These are phyloP conservation scores for Julus scandinavius DNA, from an alignment of 2,888 invertebrate genomes.

Conservation along the genomic window DNA sequence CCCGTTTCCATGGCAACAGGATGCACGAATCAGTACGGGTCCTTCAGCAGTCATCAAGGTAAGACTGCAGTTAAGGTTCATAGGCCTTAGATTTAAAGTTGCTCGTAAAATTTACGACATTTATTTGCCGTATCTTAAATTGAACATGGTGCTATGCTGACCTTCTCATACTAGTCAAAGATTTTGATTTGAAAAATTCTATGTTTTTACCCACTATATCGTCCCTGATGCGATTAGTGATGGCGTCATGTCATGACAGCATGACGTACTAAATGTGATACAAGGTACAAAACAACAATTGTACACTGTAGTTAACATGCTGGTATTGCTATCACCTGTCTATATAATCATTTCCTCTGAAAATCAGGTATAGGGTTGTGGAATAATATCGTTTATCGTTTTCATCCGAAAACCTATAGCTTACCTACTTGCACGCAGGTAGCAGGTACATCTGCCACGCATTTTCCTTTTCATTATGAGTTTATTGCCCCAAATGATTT, in stretches of 20 bases:
- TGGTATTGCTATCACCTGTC: not conserved
- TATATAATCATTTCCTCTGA: not conserved
- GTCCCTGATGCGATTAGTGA: too few relatives aligned
- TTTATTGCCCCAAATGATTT: slow-evolving; percentile 46
- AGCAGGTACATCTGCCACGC: slow-evolving; percentile 43
- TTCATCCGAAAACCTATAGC: not conserved
- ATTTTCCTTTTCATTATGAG: slow-evolving; percentile 43
- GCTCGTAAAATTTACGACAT: too few relatives aligned
- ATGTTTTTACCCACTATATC: too few relatives aligned
- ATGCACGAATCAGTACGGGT: slow-evolving; percentile 73
- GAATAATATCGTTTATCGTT: slow-evolving; percentile 1
- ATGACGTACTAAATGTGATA: too few relatives aligned
- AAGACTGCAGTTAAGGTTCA: slow-evolving; percentile 59
- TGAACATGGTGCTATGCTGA: too few relatives aligned
- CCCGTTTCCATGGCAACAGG: slow-evolving; percentile 69
- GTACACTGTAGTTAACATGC: too few relatives aligned
- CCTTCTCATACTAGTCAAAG: too few relatives aligned
- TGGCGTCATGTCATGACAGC: too few relatives aligned
- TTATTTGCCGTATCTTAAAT: too few relatives aligned
- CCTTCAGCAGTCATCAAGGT: slow-evolving; percentile 88
- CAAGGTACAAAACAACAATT: too few relatives aligned
- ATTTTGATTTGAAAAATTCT: too few relatives aligned
- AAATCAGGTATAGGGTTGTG: not conserved
- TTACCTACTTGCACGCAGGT: slow-evolving; percentile 27
- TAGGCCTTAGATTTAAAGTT: not conserved